phyloP scores from a whole-genome alignment of 2,797 vertebrate genomes.

The Rhodeus uyekii region DNA sequence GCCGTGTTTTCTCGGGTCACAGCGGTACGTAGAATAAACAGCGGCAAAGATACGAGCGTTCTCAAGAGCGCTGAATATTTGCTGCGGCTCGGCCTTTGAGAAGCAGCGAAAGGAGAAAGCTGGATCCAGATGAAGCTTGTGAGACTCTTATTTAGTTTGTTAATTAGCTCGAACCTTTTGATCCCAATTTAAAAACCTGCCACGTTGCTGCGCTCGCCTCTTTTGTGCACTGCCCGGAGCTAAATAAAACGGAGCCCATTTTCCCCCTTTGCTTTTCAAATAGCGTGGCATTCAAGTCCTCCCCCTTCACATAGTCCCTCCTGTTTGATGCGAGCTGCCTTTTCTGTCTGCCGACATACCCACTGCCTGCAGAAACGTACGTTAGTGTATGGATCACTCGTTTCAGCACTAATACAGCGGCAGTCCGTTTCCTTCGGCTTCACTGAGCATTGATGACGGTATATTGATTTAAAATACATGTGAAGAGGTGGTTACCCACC shows the following conservation, averaged over 20 bases:
- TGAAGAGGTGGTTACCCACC: background rate
- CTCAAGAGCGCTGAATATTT: constrained; percentile 45
- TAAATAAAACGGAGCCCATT: constrained; percentile 71
- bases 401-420: constrained; percentile 61
- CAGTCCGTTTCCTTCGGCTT: constrained; percentile 61
- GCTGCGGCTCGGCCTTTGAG: constrained; percentile 34
- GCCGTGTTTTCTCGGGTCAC: constrained; percentile 58
- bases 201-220: constrained; percentile 66
- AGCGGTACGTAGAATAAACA: background rate
- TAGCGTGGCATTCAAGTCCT: constrained; percentile 61
- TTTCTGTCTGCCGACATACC: constrained; percentile 66
- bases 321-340: constrained; percentile 50
- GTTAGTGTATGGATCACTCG: constrained; percentile 54
- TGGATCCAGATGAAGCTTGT: constrained; percentile 59
- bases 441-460: constrained; percentile 65
- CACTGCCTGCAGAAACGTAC: constrained; percentile 63
- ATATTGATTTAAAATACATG: constrained; percentile 9
- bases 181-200: constrained; percentile 81
- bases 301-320: constrained; percentile 36
- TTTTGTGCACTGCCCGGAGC: constrained; percentile 73
- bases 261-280: constrained; percentile 67
- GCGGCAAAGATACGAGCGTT: too few species aligned
- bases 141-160: constrained; percentile 79
- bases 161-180: constrained; percentile 84
- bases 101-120: constrained; percentile 46